A percentile compares a stretch with the other conserved stretches of the same genome.
Evolutionary conservation across 2,113 vertebrate species (phyloP).

Genomic region (Menura novaehollandiae): DNA sequence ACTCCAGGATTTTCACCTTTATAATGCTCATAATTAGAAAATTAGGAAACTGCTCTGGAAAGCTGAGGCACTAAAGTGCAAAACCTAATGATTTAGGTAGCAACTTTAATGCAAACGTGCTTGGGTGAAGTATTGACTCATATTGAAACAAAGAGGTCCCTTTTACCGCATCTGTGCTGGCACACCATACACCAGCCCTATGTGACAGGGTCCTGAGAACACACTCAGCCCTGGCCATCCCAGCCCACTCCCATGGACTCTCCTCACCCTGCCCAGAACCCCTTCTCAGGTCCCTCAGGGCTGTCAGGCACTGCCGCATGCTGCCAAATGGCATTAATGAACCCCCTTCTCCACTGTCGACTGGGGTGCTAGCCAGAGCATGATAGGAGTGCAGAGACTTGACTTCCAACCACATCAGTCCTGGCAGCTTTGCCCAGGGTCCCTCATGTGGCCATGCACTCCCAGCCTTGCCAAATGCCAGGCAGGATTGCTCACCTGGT

Average conservation of each 20-base stretch:
- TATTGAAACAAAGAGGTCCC: background rate
- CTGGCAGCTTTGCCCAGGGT: background rate
- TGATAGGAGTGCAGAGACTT: background rate
- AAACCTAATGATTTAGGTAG: background rate
- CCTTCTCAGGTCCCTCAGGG: background rate
- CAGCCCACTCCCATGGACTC: background rate
- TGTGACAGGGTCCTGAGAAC: accelerated
- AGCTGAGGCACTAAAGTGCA: background rate
- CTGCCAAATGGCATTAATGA: background rate
- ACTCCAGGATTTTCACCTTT: background rate
- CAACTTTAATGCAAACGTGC: background rate
- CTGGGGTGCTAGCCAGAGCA: accelerated
- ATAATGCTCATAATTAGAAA: background rate
- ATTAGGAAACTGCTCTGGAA: background rate
- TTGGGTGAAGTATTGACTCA: background rate
- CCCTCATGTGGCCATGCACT: accelerated
- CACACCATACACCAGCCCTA: background rate
- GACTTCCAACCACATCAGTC: too few species aligned
- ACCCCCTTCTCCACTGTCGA: background rate
- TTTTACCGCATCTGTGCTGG: background rate
- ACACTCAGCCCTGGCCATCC: background rate
- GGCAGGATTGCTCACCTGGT: background rate
- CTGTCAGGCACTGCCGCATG: background rate
- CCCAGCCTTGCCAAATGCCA: background rate
- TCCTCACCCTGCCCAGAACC: background rate